Percentiles rank a stretch among this genome's conserved stretches.
Conservation (phyloP, 2,113 vertebrate species). For the Aramus guarauna region DNA sequence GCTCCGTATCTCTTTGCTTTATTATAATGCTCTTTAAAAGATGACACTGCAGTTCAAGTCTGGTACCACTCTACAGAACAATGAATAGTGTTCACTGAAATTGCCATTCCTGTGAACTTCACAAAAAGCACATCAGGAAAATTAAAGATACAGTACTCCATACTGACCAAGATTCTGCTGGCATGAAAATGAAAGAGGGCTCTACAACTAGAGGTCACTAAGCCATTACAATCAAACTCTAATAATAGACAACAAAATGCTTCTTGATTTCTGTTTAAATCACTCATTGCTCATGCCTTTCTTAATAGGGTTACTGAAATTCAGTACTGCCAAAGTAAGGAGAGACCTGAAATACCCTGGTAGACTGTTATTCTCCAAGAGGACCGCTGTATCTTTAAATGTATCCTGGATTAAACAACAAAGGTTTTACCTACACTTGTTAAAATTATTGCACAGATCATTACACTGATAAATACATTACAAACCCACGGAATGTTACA, state of each 20-base stretch:
- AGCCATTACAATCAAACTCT: background rate
- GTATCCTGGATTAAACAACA: slow-evolving; percentile 24
- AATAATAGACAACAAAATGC: background rate
- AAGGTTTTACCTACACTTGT: slow-evolving; percentile 41
- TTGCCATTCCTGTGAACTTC: slow-evolving; percentile 20
- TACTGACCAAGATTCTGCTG: background rate
- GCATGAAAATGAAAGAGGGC: background rate
- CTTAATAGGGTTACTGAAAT: background rate
- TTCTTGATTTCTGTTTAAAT: background rate
- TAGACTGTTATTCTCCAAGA: background rate
- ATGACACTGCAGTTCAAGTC: slow-evolving; percentile 64
- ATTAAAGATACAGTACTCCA: slow-evolving; percentile 56
- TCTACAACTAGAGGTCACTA: background rate
- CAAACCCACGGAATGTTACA: slow-evolving; percentile 53
- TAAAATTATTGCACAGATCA: slow-evolving; percentile 62
- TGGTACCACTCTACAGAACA: slow-evolving; percentile 62
- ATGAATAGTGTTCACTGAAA: slow-evolving; percentile 51
- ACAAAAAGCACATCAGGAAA: slow-evolving; percentile 53
- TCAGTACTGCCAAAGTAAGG: background rate
- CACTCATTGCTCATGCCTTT: background rate
- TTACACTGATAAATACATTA: slow-evolving; percentile 58
- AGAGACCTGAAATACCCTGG: background rate
- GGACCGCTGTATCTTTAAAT: slow-evolving; percentile 49
- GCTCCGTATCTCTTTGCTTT: slow-evolving; percentile 61
- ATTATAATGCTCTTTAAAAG: slow-evolving; percentile 65